Base-by-base conservation (phyloP, 2,113 vertebrate species). In the Saimiri boliviensis region DNA sequence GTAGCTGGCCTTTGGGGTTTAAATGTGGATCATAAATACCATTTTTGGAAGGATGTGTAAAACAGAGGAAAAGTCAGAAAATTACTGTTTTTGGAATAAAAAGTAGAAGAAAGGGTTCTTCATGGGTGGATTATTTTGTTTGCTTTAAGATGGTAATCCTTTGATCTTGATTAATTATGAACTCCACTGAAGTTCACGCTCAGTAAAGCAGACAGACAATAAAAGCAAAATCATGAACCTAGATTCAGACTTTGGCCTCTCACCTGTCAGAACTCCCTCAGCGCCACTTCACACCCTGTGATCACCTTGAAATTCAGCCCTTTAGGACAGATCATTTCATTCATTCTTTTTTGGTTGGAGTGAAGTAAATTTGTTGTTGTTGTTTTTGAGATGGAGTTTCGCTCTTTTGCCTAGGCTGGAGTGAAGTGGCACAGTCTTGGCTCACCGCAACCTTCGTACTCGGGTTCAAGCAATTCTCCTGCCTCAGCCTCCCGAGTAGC, bases 161-260 rank as follows among this genome's bases (percentile, higher is more conserved):
- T 97, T 96, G 89, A 93, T 97, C 96, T 82, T 93, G 83, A 96
- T 94, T 97, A 96, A 94, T 96, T 87, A 95, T 86, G 95, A 97
- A 96, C 73, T 90, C 88, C 56, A 85, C 85, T 80, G 74, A 97
- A 90, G 91, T 82, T 58, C 3, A 2, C 80, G 66, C 88, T 89
- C 56, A 30, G 95, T 25, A 89, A 35, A 95, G 86, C 54, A 86
- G 85, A 93, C 82, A 73, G 54, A 91, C 52, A 80, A 52, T 87
- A 94, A 96, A 96, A 92, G 82, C 60, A 77, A 56, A 89, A 70
- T 56, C 79, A 70, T 63, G 92, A 96, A 92, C 92, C 66, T 87
- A 20, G 58, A 81, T 85, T 88, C 91, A 80, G 82, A 74, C 93
- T 97, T 95, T 49, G 83, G 63, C 74, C 60, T 23, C 74, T 66